These are phyloP conservation scores for Ephialtes manifestator DNA, from an alignment of 2,888 invertebrate species.

Conservation along the genomic window DNA sequence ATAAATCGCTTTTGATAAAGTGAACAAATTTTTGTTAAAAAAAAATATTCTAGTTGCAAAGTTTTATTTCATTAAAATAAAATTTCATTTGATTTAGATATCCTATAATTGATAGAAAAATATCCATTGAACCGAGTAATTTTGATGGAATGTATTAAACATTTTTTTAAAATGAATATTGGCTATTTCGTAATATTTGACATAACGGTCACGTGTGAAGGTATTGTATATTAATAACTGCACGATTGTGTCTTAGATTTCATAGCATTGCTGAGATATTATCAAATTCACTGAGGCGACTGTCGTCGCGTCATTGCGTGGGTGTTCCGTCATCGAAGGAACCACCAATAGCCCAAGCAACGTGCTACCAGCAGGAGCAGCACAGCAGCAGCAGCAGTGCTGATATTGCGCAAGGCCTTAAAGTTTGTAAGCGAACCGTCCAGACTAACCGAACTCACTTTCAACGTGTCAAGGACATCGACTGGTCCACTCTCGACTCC, in stretches of 20 bases:
- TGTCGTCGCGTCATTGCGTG: slow-evolving; percentile 44
- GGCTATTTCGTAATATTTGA: background rate
- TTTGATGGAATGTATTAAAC: background rate
- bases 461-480: slow-evolving; percentile 83
- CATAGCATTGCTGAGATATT: background rate
- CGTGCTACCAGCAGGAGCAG: background rate
- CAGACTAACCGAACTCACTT: slow-evolving; percentile 77
- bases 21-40: too few species aligned
- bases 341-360: slow-evolving; percentile 12
- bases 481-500: slow-evolving; percentile 66
- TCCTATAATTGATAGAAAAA: too few species aligned
- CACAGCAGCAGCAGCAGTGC: slow-evolving; percentile 39
- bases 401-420: slow-evolving; percentile 67
- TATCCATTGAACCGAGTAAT: too few species aligned
- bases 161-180: background rate
- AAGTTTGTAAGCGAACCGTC: slow-evolving; percentile 59
- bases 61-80: too few species aligned
- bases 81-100: too few species aligned
- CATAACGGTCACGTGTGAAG: background rate
- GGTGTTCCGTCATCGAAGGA: slow-evolving; percentile 55
- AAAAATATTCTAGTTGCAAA: too few species aligned
- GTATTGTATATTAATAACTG: background rate
- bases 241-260: background rate
- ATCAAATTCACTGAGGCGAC: slow-evolving; percentile 17
- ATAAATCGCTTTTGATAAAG: too few species aligned